These are phyloP conservation scores for Bos taurus DNA, from an alignment of 2,113 vertebrate species.

Conservation along the genomic window ARS-UCD2.0 NC_037333.1:95504501-95505000, in stretches of 20 bases:
- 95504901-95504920: too few species aligned
- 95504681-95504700: neutral
- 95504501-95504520: neutral
- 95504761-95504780: neutral
- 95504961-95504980: too few species aligned
- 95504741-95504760: neutral
- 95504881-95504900: too few species aligned
- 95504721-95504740: neutral
- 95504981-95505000: too few species aligned
- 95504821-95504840: neutral
- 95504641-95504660: neutral
- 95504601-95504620: neutral
- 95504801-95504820: neutral
- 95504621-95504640: neutral
- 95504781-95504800: neutral
- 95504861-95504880: too few species aligned
- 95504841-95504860: neutral
- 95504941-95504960: too few species aligned
- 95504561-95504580: neutral
- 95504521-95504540: neutral
- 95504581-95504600: neutral
- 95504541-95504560: neutral
- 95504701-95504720: neutral
- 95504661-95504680: neutral
- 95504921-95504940: too few species aligned